Evolutionary conservation across 2,888 invertebrate species (phyloP).

Genomic region (Silvanus unidentatus): DNA sequence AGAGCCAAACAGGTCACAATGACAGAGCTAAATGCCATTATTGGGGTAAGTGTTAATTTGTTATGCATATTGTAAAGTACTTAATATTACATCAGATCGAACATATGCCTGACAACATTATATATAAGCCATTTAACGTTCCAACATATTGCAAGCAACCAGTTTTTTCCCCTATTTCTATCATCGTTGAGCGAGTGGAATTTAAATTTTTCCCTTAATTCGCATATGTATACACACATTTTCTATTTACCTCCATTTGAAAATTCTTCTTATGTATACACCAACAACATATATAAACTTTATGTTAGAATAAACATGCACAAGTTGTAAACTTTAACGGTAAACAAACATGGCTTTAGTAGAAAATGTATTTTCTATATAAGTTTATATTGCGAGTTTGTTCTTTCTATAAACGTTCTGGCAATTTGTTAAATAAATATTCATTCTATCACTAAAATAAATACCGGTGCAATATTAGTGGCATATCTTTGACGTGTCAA

Average conservation of each 20-base stretch:
- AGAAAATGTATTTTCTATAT: slow-evolving; percentile 37
- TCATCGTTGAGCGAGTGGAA: no score
- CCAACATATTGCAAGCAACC: no score
- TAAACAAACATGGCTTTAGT: slow-evolving; percentile 34
- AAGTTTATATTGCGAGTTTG: slow-evolving; percentile 34
- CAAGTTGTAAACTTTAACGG: slow-evolving; percentile 26
- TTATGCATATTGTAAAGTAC: slow-evolving; percentile 32
- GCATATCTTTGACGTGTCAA: slow-evolving; percentile 9
- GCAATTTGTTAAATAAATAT: slow-evolving; percentile 35
- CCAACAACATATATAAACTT: no score
- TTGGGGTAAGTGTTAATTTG: slow-evolving; percentile 75
- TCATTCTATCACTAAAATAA: slow-evolving; percentile 3
- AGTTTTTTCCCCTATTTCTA: no score
- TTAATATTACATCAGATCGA: slow-evolving; percentile 13
- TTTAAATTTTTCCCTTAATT: no score
- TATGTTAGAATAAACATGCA: slow-evolving; percentile 29
- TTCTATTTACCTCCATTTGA: no score
- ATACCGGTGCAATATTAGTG: no score
- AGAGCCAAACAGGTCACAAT: slow-evolving; percentile 97
- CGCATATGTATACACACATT: no score
- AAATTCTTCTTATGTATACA: no score
- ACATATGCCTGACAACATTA: no score
- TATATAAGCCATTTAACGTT: no score
- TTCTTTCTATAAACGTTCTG: slow-evolving; percentile 26
- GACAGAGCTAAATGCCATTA: slow-evolving; percentile 93